These are phyloP conservation scores for Dendroctonus valens DNA, from an alignment of 1,140 invertebrate genomes.

Conservation along the genomic window DNA sequence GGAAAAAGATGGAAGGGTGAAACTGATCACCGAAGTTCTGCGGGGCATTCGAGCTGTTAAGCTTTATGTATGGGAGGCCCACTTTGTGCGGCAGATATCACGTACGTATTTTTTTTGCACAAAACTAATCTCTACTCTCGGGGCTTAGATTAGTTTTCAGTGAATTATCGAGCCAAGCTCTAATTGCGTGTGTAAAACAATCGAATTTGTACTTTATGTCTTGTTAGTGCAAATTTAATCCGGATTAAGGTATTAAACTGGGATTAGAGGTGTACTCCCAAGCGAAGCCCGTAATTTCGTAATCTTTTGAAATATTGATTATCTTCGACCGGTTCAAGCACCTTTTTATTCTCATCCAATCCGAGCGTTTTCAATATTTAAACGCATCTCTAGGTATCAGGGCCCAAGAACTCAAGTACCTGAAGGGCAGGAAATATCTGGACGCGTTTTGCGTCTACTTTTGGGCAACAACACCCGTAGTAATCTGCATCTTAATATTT, in stretches of 20 bases:
- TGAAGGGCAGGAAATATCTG: constrained; percentile 89
- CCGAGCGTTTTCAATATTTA: neutral
- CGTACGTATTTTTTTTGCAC: constrained; percentile 45
- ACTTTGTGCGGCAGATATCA: constrained; percentile 65
- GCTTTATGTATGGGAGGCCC: constrained; percentile 89
- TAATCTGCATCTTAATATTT: constrained; percentile 92
- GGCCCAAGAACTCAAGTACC: constrained; percentile 69
- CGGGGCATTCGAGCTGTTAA: constrained; percentile 88
- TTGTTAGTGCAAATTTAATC: constrained; percentile 9
- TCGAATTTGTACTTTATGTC: constrained; percentile 1
- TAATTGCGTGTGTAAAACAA: no score
- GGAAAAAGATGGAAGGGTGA: constrained; percentile 88
- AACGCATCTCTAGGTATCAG: constrained; percentile 57
- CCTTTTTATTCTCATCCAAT: constrained; percentile 9
- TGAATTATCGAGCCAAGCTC: no score
- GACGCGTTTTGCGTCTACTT: constrained; percentile 99
- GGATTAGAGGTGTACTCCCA: constrained; percentile 5
- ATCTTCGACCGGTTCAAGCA: neutral
- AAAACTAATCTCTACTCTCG: no score
- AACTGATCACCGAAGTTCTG: constrained; percentile 84
- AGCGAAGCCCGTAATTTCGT: neutral
- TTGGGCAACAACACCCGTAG: constrained; percentile 97
- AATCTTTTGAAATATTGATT: neutral
- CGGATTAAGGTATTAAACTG: constrained; percentile 12
- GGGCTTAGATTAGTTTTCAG: no score